Evolutionary conservation across 2,113 vertebrate genomes (phyloP).

Genomic region (Elaphurus davidianus): DNA sequence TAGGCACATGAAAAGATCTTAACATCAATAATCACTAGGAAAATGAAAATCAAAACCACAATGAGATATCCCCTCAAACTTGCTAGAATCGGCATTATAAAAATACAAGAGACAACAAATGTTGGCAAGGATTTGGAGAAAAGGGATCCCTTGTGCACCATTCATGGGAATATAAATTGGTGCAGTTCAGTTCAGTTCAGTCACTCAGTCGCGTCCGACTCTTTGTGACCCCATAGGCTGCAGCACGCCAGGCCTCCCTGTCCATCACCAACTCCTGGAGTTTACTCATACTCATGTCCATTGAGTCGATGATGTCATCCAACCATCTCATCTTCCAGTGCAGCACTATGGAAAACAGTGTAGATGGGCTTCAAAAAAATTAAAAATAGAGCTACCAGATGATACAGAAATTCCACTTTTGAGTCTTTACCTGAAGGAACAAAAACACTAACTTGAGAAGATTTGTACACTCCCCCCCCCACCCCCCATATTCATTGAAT

Average conservation of each 20-base stretch:
- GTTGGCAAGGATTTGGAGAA: neutral
- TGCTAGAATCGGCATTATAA: neutral
- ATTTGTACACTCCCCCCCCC: neutral
- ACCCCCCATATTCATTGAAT: neutral
- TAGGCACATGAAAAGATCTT: neutral
- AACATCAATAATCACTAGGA: neutral
- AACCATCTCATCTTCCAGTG: neutral
- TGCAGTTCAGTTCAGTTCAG: neutral
- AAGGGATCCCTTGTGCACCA: neutral
- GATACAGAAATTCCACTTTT: neutral
- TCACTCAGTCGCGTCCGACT: neutral
- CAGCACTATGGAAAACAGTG: neutral
- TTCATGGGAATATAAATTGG: neutral
- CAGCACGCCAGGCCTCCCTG: neutral
- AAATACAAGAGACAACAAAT: neutral
- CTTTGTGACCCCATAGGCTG: neutral
- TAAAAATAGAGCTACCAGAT: neutral
- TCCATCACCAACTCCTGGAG: neutral
- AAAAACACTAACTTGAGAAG: neutral
- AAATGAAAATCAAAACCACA: neutral
- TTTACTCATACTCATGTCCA: neutral
- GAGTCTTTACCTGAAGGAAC: neutral
- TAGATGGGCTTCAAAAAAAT: neutral
- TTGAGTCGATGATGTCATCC: neutral
- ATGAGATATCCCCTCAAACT: neutral